phyloP scores from a whole-genome alignment of 1,140 invertebrate genomes.

The Drosophila prosaltans region DNA sequence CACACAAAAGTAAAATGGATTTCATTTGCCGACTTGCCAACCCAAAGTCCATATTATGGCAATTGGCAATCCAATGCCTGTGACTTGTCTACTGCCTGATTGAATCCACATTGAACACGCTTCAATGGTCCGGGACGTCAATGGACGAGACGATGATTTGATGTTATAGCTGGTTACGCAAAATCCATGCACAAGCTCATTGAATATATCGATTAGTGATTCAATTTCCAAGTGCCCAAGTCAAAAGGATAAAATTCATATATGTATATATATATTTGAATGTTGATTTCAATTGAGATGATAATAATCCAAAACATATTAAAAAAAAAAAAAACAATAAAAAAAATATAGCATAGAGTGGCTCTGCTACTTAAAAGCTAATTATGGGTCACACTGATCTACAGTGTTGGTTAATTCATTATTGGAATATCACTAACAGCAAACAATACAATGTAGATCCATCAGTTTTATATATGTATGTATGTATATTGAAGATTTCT shows the following conservation, averaged over 20 bases:
- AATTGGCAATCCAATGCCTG: conserved; percentile 48
- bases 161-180: conserved; percentile 42
- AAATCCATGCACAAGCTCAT: conserved; percentile 36
- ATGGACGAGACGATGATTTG: conserved; percentile 49
- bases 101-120: conserved; percentile 75
- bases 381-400: conserved; percentile 1
- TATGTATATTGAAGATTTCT: neutral
- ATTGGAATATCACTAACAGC: conserved; percentile 16
- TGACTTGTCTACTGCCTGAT: conserved; percentile 56
- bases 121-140: conserved; percentile 41
- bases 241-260: neutral
- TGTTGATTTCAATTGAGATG: neutral
- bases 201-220: conserved; percentile 71
- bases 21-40: conserved; percentile 47
- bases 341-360: neutral
- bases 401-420: neutral
- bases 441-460: neutral
- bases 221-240: conserved; percentile 20
- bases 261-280: neutral
- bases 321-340: conserved; percentile 18
- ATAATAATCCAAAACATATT: conserved; percentile 6
- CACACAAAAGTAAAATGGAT: conserved; percentile 34
- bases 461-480: neutral
- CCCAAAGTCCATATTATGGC: conserved; percentile 45
- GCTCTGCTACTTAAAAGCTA: neutral